phyloP scores from a whole-genome alignment of 2,113 vertebrate species.

The Rhombomys opimus region DNA sequence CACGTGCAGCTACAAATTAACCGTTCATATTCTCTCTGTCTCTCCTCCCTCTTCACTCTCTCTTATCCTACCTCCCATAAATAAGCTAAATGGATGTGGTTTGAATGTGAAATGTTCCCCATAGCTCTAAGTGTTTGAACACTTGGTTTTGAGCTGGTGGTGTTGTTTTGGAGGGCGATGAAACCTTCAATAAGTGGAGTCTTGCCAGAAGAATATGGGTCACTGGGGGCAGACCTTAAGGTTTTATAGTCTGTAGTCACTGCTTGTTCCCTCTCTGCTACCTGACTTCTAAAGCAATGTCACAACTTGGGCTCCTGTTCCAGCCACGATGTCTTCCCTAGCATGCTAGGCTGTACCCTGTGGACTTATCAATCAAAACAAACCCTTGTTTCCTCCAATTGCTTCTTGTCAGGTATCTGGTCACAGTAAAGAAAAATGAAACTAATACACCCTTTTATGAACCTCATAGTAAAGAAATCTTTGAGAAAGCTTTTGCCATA shows the following conservation, averaged over 20 bases:
- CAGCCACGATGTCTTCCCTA: too few relatives aligned
- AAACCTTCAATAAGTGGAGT: neutral
- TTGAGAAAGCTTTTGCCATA: neutral
- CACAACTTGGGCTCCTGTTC: neutral
- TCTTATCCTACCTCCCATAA: neutral
- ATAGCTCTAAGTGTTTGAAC: neutral
- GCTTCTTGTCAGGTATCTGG: neutral
- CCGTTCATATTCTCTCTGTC: neutral
- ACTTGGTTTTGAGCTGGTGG: neutral
- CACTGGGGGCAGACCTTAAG: neutral
- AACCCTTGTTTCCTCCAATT: neutral
- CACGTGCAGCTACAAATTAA: neutral
- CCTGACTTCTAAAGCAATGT: neutral
- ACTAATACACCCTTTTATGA: neutral
- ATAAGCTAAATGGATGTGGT: neutral
- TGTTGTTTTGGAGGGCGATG: neutral
- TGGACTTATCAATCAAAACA: neutral
- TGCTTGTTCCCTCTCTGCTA: too few relatives aligned
- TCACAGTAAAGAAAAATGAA: neutral
- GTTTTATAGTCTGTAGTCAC: neutral
- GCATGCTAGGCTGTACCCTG: too few relatives aligned
- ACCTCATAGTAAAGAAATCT: slow-evolving; percentile 28
- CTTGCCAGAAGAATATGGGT: neutral
- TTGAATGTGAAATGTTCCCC: neutral
- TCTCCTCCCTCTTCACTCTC: neutral